Base-by-base conservation (phyloP, 2,888 invertebrate species). In the Drosophila borborema region DNA sequence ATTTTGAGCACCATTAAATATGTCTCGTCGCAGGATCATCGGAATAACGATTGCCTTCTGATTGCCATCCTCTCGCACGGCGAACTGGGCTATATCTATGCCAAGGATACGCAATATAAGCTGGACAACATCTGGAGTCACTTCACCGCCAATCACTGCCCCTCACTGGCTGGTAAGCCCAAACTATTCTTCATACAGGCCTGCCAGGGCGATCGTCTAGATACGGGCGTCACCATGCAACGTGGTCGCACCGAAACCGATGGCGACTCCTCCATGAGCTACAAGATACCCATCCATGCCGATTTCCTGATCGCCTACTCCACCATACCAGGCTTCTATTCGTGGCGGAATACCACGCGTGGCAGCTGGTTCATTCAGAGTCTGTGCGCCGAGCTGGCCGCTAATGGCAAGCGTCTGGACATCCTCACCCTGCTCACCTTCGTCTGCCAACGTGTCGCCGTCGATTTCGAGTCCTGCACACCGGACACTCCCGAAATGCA, bases 301-400 rank as follows among this genome's bases (percentile, higher is more conserved):
- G 99, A 99, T 93, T 98, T 98, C 92, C 94, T 99, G 54, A 97
- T 99, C 90, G 97, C 97, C 9, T 99, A 97, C 92, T 98, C 98
- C 4, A 98, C 98, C 20, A 96, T 98, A 62, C 98, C 98, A 95
- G 97, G 98, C 49, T 98, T 95, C 92, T 99, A 96, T 93, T 98
- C 98, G 0, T 99, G 98, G 98, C 95, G 98, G 54, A 99, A 98
- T 91, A 97, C 98, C 38, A 97, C 97, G 10, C 96, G 97, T 60
- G 98, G 99, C 4, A 98, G 98, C 0, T 99, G 99, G 99, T 99
- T 98, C 91, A 96, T 99, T 94, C 98, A 99, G 93, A 96, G 98
- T 0, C 94, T 99, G 46, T 97, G 97, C 92, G 95, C 96, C 43
- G 97, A 98, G 85, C 92, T 98, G 72, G 95, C 95, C 60, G 95